Base-by-base conservation (phyloP, 2,888 invertebrate species). In the Neuroscelio doddi region DNA sequence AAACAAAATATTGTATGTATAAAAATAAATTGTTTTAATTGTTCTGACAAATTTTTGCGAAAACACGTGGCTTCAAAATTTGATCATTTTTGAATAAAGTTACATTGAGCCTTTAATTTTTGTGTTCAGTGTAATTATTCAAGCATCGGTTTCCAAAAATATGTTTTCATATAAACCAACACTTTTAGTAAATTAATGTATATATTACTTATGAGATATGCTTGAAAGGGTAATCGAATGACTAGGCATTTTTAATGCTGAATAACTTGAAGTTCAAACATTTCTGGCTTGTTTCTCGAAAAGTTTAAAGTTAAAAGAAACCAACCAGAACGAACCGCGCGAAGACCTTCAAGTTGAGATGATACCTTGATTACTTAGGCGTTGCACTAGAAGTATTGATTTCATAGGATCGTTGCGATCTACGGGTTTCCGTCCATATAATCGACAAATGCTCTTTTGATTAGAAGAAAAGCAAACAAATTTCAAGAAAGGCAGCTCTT, bases 291-390 rank as follows among this genome's bases (percentile, higher is more conserved):
- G 67, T 58, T 67, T 62, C 55, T 63, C 67, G 57, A 59, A 66
- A 66, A 66, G 61, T 66, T 66, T 45, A 49, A 62, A 63, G 63
- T 58, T 64, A 34, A 73, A 76, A 73, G 73, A 71, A 78, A 78
- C 74, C 73, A 78, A 76, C 74, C 74, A 70, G 72, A 74, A 75
- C 75, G 73, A 75, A 77, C 75, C 73, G 68, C 72, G 73, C 53
- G 83, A 83, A 83, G 81, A 79, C 83, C 81, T 70, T 73, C 82
- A 82, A 82, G 82, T 83, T 76, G 80, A 79, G 80, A 82, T 82
- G 82, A 83, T 83, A 81, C 81, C 81, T 80, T 82, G 83, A 83
- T 83, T 82, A 83, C 80, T 82, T 77, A 80, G 80, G 75, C 75
- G 73, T 73, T 72, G 75, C 75, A 72, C 76, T 69, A 65, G 72